These are phyloP conservation scores for Pseudococcus longispinus DNA, from an alignment of 2,888 invertebrate genomes.

Conservation along the genomic window DNA sequence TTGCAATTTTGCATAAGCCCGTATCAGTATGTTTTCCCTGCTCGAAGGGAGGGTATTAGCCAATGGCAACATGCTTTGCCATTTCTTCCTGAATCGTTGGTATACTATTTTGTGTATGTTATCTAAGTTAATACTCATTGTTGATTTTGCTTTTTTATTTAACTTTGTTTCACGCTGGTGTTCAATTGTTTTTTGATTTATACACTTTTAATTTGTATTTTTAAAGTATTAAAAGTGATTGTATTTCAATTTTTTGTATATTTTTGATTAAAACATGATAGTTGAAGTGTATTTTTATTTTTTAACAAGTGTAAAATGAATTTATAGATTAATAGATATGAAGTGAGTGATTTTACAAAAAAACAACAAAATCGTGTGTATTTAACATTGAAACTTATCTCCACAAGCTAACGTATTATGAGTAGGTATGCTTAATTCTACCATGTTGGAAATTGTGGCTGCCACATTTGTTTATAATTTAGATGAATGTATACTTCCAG, in stretches of 20 bases:
- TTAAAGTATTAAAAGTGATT: conserved; percentile 32
- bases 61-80: background rate
- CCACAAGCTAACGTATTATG: too few relatives aligned
- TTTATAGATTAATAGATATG: too few relatives aligned
- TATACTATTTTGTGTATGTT: background rate
- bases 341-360: too few relatives aligned
- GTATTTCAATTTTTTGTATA: conserved; percentile 29
- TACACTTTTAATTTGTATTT: conserved; percentile 33
- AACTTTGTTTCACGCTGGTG: conserved; percentile 24
- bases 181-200: background rate
- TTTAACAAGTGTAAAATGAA: background rate
- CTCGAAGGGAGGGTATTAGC: too few relatives aligned
- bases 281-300: background rate
- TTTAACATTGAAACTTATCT: too few relatives aligned
- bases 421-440: too few relatives aligned
- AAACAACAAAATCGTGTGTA: too few relatives aligned
- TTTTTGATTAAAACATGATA: conserved; percentile 36
- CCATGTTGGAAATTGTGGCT: too few relatives aligned
- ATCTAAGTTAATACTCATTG: background rate
- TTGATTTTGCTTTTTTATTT: conserved; percentile 19
- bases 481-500: background rate
- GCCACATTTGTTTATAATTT: background rate
- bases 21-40: too few relatives aligned
- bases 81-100: conserved; percentile 11
- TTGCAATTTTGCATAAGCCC: too few relatives aligned